Evolutionary conservation across 2,113 vertebrate species (phyloP), one percentile per base, ranked within the genome.

Genomic region (Pitta sordida): DNA sequence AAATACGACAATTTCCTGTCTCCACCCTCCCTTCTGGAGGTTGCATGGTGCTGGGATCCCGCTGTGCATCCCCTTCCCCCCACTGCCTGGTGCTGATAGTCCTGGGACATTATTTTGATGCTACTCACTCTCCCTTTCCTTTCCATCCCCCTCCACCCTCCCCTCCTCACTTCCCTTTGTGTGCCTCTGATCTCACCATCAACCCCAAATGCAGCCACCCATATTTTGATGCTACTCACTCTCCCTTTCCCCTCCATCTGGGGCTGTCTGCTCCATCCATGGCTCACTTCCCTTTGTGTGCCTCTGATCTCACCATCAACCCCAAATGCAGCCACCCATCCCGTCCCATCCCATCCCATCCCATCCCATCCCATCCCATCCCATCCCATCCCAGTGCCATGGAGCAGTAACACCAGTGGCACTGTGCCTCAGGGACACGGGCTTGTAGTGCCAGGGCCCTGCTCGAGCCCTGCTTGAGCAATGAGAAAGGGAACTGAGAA

Each of bases 61-160:
- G 10, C 36, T 0, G 0, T 52, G 24, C 0, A 0, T 13, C 30
- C 34, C 29, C 10, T 7, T 29, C 1, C 2, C 1, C 11, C 11
- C 2, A 0, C 36, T 39, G 32, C 41, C 60, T 58, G 75, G 5
- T 10, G 9, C 51, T 8, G 5, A 13, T 9, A 4, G 22, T 17
- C 32, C 26, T 0, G 0, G 27, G 51, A 5, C 3, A 3, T 59
- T 58, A 23, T 90, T 92, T 67, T 2, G 4, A 43, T 34, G 43
- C 20, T 84, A 11, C 26, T 15, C 48, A 71, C 23, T 10, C 20
- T 55, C 23, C 39, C 5, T 32, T 83, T 71, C 23, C n/a, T 36
- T 36, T 64, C 22, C 6, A 1, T 3, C 43, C n/a, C n/a, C n/a
- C n/a, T n/a, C n/a, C n/a, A n/a, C n/a, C n/a, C n/a, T n/a, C n/a